Evolutionary conservation across 2,113 vertebrate species (phyloP), one percentile per base, ranked within the genome.

Genomic region (Centropus unirufus): DNA sequence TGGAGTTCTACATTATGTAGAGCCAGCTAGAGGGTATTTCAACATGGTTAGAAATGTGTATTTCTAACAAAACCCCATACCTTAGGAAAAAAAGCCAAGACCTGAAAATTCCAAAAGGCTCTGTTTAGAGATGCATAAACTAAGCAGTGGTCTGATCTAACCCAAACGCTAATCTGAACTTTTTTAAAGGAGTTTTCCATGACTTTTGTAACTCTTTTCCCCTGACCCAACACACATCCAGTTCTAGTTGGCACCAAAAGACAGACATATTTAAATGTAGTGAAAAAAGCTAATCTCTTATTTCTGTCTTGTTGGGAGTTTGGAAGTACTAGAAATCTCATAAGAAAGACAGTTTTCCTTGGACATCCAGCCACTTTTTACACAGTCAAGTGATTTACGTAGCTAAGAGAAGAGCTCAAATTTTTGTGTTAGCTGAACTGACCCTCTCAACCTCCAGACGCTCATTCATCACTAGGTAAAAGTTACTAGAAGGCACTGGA

Each of bases 181-280:
- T 61, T 90, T 91, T 91, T 20, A 83, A 85, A 80, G n/a, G 26
- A 74, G 39, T 90, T 94, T 96, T 93, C 68, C 39, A 67, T 7
- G 21, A 47, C 52, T 88, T 85, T 90, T 86, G 42, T 74, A 84
- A 81, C n/a, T 90, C 44, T 91, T 87, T 83, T 83, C 16, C 66
- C 39, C 52, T 74, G 52, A 86, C n/a, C 68, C 59, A 81, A 64
- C 40, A 88, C 34, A 87, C 83, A 92, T 81, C 88, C 90, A 76
- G 44, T 96, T 93, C 85, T 81, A 93, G 68, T 52, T 92, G 92
- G 75, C 78, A 95, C 64, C 70, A 95, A 69, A 95, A 85, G 55
- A 87, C 1, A 90, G 55, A 29, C 0, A 0, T 64, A 93, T 70
- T 88, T 78, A 94, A 86, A 91, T 74, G 26, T 29, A 55, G 83